Conservation (phyloP, 2,797 vertebrate species). For the Falco concolor region DNA sequence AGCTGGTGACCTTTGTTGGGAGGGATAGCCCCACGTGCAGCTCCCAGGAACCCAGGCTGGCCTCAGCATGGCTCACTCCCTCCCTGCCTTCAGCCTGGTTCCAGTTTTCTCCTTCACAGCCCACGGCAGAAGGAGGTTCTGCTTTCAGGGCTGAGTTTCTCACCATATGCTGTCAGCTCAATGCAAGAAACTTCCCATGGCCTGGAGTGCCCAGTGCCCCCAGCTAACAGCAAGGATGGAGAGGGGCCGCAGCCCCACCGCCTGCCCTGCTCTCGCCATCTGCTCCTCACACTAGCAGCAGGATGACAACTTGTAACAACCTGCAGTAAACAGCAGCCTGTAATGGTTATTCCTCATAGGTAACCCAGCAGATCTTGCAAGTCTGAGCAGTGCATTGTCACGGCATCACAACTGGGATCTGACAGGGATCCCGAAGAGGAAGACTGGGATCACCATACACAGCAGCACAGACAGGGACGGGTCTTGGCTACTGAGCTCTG, state of each 20-base stretch:
- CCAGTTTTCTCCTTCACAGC: not conserved
- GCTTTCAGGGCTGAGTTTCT: not conserved
- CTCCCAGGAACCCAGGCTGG: not conserved
- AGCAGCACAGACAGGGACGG: not conserved
- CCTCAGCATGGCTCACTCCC: not conserved
- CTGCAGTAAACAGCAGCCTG: not conserved
- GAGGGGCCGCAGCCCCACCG: not conserved
- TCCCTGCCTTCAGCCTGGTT: not conserved
- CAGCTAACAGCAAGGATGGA: not conserved
- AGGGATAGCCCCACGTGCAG: not conserved
- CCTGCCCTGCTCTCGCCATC: not conserved
- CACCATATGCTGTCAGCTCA: not conserved
- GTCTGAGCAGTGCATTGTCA: not conserved
- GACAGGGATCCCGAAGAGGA: not conserved
- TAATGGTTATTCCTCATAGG: not conserved
- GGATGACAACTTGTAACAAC: not conserved
- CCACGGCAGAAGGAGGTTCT: not conserved
- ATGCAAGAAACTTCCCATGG: not conserved
- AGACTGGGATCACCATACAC: not conserved
- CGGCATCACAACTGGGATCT: not conserved
- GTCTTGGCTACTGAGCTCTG: not conserved
- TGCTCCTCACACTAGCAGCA: not conserved
- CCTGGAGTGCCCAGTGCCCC: not conserved
- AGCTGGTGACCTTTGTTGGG: not conserved
- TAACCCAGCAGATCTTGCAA: not conserved